These are phyloP conservation scores for Nannobrachium achirus DNA, from an alignment of 2,113 vertebrate species.

Conservation along the genomic window DNA sequence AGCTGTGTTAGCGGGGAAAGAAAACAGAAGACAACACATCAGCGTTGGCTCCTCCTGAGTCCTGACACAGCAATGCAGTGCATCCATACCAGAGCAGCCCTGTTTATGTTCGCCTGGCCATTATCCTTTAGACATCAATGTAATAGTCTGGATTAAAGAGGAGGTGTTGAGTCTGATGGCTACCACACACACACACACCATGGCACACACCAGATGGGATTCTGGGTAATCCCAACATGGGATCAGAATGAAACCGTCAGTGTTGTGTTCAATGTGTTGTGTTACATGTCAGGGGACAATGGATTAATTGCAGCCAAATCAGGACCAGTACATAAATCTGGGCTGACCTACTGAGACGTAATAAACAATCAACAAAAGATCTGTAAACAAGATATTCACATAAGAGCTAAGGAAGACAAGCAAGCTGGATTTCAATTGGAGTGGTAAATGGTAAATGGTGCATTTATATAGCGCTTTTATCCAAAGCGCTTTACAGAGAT, in stretches of 20 bases:
- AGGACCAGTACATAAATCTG: neutral
- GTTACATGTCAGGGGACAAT: neutral
- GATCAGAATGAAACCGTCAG: slow-evolving; percentile 43
- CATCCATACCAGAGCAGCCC: slow-evolving; percentile 14
- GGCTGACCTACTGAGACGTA: neutral
- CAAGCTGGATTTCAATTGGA: neutral
- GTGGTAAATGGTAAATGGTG: too few species aligned
- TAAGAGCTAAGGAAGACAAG: neutral
- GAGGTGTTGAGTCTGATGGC: slow-evolving; percentile 16
- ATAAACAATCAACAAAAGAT: neutral
- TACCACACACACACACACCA: slow-evolving; percentile 16
- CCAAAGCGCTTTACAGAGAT: too few species aligned
- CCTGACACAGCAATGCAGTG: slow-evolving; percentile 9
- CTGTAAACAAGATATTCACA: neutral
- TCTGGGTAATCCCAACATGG: slow-evolving; percentile 68
- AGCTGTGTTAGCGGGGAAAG: slow-evolving; percentile 10
- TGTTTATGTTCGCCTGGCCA: slow-evolving; percentile 21
- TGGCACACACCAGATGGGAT: slow-evolving; percentile 59
- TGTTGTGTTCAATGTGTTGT: slow-evolving; percentile 4
- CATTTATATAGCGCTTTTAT: too few species aligned
- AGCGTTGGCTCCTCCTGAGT: neutral
- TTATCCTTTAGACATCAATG: slow-evolving; percentile 41
- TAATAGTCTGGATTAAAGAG: slow-evolving; percentile 45
- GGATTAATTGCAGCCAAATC: slow-evolving; percentile 35
- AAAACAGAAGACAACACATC: slow-evolving; percentile 21